Base-by-base conservation (phyloP, 2,113 vertebrate genomes). In the Entelurus aequoreus region DNA sequence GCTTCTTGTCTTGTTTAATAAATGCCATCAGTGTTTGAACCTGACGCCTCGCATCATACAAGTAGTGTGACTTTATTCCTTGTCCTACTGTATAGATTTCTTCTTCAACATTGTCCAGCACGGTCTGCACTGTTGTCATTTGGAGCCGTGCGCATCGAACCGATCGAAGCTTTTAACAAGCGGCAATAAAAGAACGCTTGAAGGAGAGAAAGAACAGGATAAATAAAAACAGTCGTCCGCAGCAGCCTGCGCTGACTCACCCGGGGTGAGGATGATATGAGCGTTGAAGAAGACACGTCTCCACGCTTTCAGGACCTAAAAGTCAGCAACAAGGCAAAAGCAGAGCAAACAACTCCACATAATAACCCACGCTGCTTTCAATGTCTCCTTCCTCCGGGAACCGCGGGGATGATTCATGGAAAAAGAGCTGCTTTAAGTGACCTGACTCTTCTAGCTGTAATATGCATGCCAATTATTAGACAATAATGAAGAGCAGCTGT, bases 221-320 rank as follows among this genome's bases (percentile, higher is more conserved):
- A 50, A 51, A 76, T 48, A 62, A 49, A 78, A 75, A 58, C 68
- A 37, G 63, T 68, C 28, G 71, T 72, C 77, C 4, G 60, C 60
- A 51, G 64, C 52, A 76, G 62, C 63, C 58, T 44, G 58, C 13
- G 60, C 60, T 84, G 71, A 82, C 60, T 83, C 79, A 84, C 62
- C 57, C 2, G 50, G 76, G 72, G 75, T 71, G 72, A 83, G 79
- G 62, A 77, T 66, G 68, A 80, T 68, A 76, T 65, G 68, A 55
- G 71, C 42, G 6, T 48, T 69, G 64, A 70, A 72, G 47, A 72
- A 68, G 72, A 76, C 55, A 14, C 79, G 52, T 68, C 75, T 66
- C 59, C 57, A 68, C 66, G 69, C 74, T 80, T 66, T 50, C 50
- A 51, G 62, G 61, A 71, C 55, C 53, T 51, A 42, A 1, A 63